These are phyloP conservation scores for Hirundo rustica DNA, from an alignment of 2,797 vertebrate species.

Conservation along the genomic window DNA sequence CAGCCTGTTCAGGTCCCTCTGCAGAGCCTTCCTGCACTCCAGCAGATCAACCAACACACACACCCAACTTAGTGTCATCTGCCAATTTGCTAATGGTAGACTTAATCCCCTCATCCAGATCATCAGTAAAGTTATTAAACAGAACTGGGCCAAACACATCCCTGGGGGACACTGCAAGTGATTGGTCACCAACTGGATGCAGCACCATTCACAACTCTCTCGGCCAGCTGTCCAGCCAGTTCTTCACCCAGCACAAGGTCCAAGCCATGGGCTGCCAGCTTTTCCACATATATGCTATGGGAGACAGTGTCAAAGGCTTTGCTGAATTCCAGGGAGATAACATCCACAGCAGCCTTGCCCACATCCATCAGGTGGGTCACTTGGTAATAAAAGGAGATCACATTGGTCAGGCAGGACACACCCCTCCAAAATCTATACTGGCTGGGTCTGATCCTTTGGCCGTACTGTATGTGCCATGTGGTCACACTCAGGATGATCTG, in stretches of 20 bases:
- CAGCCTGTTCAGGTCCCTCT: neutral
- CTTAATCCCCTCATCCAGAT: neutral
- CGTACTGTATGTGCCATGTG: accelerated
- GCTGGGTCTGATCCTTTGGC: neutral
- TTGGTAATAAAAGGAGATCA: neutral
- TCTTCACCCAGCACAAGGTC: neutral
- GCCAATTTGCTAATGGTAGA: neutral
- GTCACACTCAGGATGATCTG: neutral
- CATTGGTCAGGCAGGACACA: neutral
- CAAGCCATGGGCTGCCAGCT: neutral
- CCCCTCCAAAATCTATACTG: neutral
- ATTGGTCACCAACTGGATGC: neutral
- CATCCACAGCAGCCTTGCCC: neutral
- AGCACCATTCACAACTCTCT: neutral
- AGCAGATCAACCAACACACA: neutral
- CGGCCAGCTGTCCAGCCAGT: neutral
- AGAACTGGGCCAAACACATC: neutral
- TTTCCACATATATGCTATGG: neutral
- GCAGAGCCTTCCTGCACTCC: neutral
- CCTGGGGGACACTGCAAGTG: neutral
- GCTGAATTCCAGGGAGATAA: neutral
- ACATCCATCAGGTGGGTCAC: neutral
- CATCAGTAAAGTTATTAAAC: neutral
- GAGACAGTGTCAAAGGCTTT: neutral
- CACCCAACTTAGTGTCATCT: neutral